These are phyloP conservation scores for Torymus tubicola DNA, from an alignment of 2,888 invertebrate genomes.

Conservation along the genomic window DNA sequence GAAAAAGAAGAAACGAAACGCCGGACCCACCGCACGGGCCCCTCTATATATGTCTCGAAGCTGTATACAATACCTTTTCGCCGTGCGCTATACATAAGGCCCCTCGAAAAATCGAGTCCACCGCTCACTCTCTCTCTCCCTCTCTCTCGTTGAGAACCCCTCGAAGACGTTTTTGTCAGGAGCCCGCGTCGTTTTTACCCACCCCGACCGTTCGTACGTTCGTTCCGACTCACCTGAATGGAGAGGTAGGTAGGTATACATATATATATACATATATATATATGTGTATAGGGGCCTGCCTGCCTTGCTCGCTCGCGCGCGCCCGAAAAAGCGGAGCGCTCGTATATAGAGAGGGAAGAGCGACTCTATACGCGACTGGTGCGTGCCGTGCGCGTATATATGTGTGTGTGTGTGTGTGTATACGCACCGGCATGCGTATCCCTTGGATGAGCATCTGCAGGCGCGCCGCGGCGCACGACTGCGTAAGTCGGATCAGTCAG, in stretches of 20 bases:
- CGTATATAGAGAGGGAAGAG: too few relatives aligned
- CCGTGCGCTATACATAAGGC: constrained; percentile 36
- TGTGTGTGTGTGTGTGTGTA: neutral
- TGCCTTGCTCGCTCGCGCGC: constrained; percentile 45
- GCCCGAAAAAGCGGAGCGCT: constrained; percentile 17
- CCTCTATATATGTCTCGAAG: too few relatives aligned
- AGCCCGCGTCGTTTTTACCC: constrained; percentile 28
- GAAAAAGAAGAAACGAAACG: neutral
- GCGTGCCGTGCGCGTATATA: neutral
- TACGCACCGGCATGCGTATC: constrained; percentile 20
- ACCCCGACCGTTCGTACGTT: neutral
- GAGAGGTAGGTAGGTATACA: neutral
- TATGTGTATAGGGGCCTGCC: constrained; percentile 9
- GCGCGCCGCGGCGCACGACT: constrained; percentile 5
- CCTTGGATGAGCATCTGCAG: constrained; percentile 65
- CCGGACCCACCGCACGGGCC: too few relatives aligned
- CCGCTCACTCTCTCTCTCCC: constrained; percentile 50
- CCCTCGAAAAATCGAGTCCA: constrained; percentile 50
- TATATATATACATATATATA: too few relatives aligned
- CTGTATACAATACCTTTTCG: neutral
- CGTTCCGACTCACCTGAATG: constrained; percentile 65
- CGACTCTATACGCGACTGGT: constrained; percentile 9
- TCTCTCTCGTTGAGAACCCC: constrained; percentile 68
- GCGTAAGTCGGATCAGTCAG: constrained; percentile 64
- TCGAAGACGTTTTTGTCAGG: constrained; percentile 69